A percentile compares a stretch with the other conserved stretches of the same genome.
phyloP scores from a whole-genome alignment of 2,888 invertebrate genomes.

The Actias luna region DNA sequence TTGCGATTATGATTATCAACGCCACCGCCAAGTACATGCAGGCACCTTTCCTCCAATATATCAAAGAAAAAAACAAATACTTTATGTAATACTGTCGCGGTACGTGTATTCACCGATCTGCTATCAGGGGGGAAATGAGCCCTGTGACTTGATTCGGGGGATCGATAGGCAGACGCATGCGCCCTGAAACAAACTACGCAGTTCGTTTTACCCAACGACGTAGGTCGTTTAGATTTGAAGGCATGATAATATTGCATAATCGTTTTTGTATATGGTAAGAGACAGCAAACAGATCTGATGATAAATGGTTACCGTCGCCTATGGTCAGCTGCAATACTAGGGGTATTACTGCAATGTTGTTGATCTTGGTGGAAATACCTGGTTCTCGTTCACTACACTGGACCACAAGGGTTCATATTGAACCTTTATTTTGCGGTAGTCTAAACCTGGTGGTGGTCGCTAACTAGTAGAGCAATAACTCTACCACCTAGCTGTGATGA shows the following conservation, averaged over 20 bases:
- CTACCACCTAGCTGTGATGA: too few species aligned
- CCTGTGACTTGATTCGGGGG: conserved; percentile 27
- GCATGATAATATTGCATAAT: not conserved
- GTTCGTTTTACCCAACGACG: not conserved
- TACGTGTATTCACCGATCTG: conserved; percentile 63
- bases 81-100: conserved; percentile 38
- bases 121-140: conserved; percentile 60
- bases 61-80: conserved; percentile 29
- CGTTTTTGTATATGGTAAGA: not conserved
- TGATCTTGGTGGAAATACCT: too few species aligned
- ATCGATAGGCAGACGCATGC: conserved; percentile 65
- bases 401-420: too few species aligned
- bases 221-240: not conserved
- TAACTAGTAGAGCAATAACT: too few species aligned
- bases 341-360: too few species aligned
- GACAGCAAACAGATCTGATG: too few species aligned
- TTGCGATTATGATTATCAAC: conserved; percentile 73
- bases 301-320: too few species aligned
- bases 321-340: too few species aligned
- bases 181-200: conserved; percentile 46
- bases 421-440: too few species aligned
- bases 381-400: too few species aligned
- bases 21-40: conserved; percentile 79
- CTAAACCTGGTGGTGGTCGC: too few species aligned
- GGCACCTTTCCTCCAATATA: conserved; percentile 44